Evolutionary conservation across 2,113 vertebrate genomes (phyloP).

Genomic region (Perccottus glenii): DNA sequence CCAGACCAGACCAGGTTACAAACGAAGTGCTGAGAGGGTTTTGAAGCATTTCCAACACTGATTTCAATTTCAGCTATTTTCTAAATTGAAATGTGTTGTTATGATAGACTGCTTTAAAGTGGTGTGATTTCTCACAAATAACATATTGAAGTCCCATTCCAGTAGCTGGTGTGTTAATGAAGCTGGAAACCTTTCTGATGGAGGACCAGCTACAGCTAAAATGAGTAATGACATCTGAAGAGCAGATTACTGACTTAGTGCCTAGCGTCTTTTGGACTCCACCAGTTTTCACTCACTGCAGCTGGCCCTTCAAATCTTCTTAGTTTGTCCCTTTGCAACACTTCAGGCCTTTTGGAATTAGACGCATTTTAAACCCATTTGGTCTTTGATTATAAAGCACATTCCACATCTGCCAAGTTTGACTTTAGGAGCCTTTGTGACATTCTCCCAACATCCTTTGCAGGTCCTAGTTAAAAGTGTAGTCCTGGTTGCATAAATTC

Average conservation of each 20-base stretch:
- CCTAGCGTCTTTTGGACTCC: not conserved
- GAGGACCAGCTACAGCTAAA: slow-evolving; percentile 7
- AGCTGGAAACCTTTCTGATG: not conserved
- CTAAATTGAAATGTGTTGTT: too few species aligned
- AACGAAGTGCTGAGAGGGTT: too few species aligned
- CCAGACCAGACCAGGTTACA: not conserved
- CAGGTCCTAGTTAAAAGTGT: not conserved
- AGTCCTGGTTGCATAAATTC: not conserved
- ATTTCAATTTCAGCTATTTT: too few species aligned
- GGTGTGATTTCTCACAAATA: too few species aligned
- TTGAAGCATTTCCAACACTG: too few species aligned
- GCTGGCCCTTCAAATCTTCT: not conserved
- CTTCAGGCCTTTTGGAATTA: not conserved
- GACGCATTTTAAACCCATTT: not conserved
- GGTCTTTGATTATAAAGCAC: not conserved
- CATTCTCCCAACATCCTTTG: not conserved
- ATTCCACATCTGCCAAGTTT: not conserved
- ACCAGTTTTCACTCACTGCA: not conserved
- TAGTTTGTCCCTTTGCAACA: not conserved
- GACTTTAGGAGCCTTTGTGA: not conserved
- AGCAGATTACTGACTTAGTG: slow-evolving; percentile 13
- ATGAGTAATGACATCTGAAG: slow-evolving; percentile 15
- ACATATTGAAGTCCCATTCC: not conserved
- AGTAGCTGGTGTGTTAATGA: slow-evolving; percentile 1
- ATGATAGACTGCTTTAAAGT: too few species aligned